Conservation (phyloP, 2,797 vertebrate species). For the Sebastes nivosus region DNA sequence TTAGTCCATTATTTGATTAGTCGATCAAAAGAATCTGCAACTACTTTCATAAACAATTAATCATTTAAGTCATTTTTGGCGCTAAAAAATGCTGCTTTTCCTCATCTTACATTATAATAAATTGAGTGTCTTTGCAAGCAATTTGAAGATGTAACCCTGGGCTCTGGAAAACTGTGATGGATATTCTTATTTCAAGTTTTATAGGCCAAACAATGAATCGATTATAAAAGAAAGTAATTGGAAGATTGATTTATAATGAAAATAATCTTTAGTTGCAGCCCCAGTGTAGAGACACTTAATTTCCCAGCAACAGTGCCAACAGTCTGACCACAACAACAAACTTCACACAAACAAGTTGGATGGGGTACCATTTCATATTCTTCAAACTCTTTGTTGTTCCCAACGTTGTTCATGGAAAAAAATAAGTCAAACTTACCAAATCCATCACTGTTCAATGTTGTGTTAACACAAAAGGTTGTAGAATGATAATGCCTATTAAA, state of each 20-base stretch:
- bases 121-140: background rate
- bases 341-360: background rate
- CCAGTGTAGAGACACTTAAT: background rate
- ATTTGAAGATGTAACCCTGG: background rate
- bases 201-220: background rate
- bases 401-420: background rate
- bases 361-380: background rate
- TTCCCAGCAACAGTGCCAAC: background rate
- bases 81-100: background rate
- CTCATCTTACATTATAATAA: background rate
- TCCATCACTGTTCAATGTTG: background rate
- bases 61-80: no score
- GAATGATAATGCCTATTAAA: background rate
- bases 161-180: background rate
- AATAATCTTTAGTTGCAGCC: background rate
- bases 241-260: background rate
- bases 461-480: background rate
- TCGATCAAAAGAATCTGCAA: background rate
- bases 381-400: background rate
- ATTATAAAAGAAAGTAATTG: background rate
- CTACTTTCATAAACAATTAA: background rate
- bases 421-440: background rate
- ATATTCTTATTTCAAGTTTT: background rate
- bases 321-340: background rate
- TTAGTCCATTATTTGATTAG: background rate